Evolutionary conservation across 2,888 invertebrate species (phyloP).

Genomic region (Didymodactylos carnosus): DNA sequence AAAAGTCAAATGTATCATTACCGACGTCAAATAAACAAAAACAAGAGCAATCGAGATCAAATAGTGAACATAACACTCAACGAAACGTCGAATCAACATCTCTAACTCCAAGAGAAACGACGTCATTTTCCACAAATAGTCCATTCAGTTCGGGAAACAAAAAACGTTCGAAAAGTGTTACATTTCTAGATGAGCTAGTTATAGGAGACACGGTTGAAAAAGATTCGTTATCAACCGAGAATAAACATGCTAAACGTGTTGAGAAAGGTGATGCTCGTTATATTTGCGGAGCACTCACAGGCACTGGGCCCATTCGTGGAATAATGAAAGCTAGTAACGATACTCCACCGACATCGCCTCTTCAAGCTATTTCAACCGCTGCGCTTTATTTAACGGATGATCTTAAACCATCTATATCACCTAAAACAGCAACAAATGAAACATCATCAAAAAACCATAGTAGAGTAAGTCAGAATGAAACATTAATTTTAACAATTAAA

Average conservation of each 20-base stretch:
- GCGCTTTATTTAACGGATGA: not conserved
- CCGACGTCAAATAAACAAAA: not conserved
- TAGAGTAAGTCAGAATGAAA: not conserved
- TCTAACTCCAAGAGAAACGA: too few species aligned
- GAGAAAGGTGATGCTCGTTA: slow-evolving; percentile 8
- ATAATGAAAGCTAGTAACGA: slow-evolving; percentile 7
- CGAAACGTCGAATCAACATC: too few species aligned
- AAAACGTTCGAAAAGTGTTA: slow-evolving; percentile 11
- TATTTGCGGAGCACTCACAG: slow-evolving; percentile 8
- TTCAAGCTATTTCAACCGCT: not conserved
- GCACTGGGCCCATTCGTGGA: not conserved
- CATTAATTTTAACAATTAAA: not conserved
- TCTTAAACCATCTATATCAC: not conserved
- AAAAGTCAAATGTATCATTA: not conserved
- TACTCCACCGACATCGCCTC: slow-evolving; percentile 39
- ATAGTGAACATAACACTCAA: too few species aligned
- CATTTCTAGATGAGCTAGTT: slow-evolving; percentile 6
- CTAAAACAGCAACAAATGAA: too few species aligned
- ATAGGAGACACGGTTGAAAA: not conserved
- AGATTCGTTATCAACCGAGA: not conserved
- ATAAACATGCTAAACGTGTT: not conserved
- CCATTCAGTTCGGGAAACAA: not conserved
- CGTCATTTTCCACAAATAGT: not conserved
- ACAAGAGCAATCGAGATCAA: too few species aligned
- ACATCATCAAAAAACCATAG: too few species aligned